phyloP scores from a whole-genome alignment of 2,797 vertebrate species.

The Gouania willdenowi region DNA sequence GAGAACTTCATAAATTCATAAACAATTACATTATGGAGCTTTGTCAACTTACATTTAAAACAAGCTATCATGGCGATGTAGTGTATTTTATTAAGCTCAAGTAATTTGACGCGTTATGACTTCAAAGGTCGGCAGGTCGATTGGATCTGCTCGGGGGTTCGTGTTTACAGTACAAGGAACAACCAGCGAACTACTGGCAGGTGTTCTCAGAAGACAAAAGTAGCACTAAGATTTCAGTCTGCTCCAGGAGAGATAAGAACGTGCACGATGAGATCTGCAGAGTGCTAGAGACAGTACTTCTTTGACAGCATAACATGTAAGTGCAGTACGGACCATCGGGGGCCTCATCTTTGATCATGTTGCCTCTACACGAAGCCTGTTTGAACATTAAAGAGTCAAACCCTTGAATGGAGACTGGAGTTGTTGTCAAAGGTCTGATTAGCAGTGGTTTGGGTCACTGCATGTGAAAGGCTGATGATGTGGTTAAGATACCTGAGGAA shows the following conservation, averaged over 20 bases:
- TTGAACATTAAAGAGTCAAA: constrained; percentile 9
- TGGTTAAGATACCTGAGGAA: constrained; percentile 72
- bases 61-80: constrained; percentile 20
- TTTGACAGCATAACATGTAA: constrained; percentile 20
- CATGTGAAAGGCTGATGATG: constrained; percentile 56
- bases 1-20: constrained; percentile 24
- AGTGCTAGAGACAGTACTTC: constrained; percentile 20
- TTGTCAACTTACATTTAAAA: constrained; percentile 30
- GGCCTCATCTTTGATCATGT: constrained; percentile 13
- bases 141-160: no score
- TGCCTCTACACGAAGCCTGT: constrained; percentile 7
- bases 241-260: constrained; percentile 17
- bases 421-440: constrained; percentile 13
- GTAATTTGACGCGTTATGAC: constrained; percentile 19
- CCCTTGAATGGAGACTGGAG: constrained; percentile 9
- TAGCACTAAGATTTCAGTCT: constrained; percentile 27
- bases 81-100: constrained; percentile 17
- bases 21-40: constrained; percentile 23
- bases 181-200: constrained; percentile 31
- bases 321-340: constrained; percentile 25
- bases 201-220: constrained; percentile 22
- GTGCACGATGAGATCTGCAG: constrained; percentile 10
- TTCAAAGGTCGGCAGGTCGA: constrained; percentile 22
- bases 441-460: constrained; percentile 37
- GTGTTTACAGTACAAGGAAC: constrained; percentile 24